Evolutionary conservation across 1,140 invertebrate genomes (phyloP).

Genomic region (Lasioglossum albipes): DNA sequence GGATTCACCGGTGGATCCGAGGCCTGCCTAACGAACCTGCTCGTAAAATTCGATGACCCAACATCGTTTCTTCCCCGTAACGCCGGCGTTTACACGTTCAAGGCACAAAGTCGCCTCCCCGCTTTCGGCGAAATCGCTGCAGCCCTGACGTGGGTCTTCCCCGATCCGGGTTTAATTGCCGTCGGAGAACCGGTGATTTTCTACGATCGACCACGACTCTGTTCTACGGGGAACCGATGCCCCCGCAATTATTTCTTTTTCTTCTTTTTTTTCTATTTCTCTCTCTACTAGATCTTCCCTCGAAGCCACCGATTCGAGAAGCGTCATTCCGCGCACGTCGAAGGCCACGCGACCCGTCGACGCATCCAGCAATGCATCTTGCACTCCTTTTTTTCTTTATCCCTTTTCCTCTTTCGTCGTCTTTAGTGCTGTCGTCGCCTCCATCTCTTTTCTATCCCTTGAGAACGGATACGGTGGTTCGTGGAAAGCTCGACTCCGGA

Average conservation of each 20-base stretch:
- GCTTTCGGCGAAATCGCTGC: constrained; percentile 52
- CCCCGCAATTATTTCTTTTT: constrained; percentile 25
- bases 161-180: constrained; percentile 46
- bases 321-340: constrained; percentile 72
- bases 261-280: not conserved
- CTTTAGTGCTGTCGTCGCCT: not conserved
- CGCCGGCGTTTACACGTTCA: not conserved
- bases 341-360: constrained; percentile 72
- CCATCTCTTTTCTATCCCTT: not conserved
- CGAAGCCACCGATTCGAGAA: constrained; percentile 39
- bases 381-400: not conserved
- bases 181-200: constrained; percentile 55
- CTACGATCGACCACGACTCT: constrained; percentile 15
- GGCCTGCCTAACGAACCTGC: too few species aligned
- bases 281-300: constrained; percentile 31
- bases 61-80: too few species aligned
- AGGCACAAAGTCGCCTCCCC: constrained; percentile 1
- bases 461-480: constrained; percentile 18
- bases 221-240: not conserved
- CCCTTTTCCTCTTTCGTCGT: not conserved
- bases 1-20: too few species aligned
- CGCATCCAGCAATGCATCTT: not conserved
- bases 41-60: too few species aligned
- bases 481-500: constrained; percentile 30
- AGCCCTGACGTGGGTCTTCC: constrained; percentile 47